phyloP scores from a whole-genome alignment of 2,113 vertebrate species.

The Anhinga anhinga region DNA sequence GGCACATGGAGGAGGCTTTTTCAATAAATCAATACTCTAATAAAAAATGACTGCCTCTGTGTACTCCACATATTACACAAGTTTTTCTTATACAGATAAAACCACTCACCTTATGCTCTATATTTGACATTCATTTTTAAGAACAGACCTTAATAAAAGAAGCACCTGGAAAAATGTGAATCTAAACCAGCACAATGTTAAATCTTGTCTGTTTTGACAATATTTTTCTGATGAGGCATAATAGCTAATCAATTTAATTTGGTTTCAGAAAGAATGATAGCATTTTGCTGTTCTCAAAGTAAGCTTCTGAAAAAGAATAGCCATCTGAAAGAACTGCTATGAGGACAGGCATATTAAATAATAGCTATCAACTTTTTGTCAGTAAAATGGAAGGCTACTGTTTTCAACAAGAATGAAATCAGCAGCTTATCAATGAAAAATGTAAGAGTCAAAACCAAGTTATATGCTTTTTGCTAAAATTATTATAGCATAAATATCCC shows the following conservation, averaged over 20 bases:
- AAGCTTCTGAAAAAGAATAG: not conserved
- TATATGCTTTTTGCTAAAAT: not conserved
- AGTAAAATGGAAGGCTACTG: not conserved
- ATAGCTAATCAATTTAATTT: not conserved
- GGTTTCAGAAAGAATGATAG: not conserved
- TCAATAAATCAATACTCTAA: slow-evolving; percentile 14
- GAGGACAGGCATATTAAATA: not conserved
- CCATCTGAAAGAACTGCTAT: not conserved
- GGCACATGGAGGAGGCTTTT: not conserved
- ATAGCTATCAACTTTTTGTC: not conserved
- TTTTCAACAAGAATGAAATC: not conserved
- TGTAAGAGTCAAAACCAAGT: not conserved
- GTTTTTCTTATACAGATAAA: not conserved
- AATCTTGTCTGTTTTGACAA: not conserved
- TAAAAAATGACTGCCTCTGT: not conserved
- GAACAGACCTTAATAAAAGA: not conserved
- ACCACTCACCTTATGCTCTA: not conserved
- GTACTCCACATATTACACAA: not conserved
- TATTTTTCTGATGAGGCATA: not conserved
- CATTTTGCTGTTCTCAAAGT: not conserved
- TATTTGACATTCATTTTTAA: slow-evolving; percentile 7
- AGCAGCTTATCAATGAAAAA: not conserved
- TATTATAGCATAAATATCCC: not conserved
- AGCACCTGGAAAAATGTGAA: not conserved
- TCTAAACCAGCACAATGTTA: not conserved